Percentiles rank a stretch among this genome's conserved stretches.
Evolutionary conservation across 2,797 vertebrate genomes (phyloP).

Genomic region (Ambastaia sidthimunki): DNA sequence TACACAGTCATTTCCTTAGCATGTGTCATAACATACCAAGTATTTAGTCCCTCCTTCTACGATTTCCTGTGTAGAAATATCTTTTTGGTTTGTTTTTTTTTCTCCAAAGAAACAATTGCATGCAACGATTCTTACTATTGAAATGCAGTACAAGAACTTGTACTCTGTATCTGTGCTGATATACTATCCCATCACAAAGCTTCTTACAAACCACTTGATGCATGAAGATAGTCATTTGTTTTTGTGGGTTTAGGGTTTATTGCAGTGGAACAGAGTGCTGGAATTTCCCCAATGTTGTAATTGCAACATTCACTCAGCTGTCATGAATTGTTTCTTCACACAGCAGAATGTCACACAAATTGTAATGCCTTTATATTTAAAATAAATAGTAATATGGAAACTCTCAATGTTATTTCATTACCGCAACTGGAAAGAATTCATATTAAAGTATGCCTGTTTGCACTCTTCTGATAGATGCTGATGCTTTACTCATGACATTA

Average conservation of each 20-base stretch:
- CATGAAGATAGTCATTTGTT: slow-evolving; percentile 66
- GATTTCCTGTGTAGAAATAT: slow-evolving; percentile 20
- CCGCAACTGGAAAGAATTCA: not conserved
- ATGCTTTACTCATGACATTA: no score
- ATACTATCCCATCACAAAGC: slow-evolving; percentile 60
- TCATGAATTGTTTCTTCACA: slow-evolving; percentile 52
- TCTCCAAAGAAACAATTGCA: not conserved
- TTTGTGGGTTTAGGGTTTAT: slow-evolving; percentile 67
- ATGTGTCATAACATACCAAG: slow-evolving; percentile 5
- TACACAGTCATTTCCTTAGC: not conserved
- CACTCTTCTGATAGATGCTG: not conserved
- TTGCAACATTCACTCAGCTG: slow-evolving; percentile 15
- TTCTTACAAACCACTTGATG: slow-evolving; percentile 70
- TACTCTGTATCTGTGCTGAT: slow-evolving; percentile 30
- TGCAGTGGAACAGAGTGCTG: slow-evolving; percentile 64
- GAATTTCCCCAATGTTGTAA: slow-evolving; percentile 67
- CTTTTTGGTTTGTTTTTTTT: not conserved
- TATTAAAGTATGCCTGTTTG: not conserved
- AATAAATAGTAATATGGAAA: slow-evolving; percentile 20
- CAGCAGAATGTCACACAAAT: slow-evolving; percentile 48
- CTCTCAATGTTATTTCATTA: not conserved
- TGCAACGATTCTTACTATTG: not conserved
- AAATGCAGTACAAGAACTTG: not conserved
- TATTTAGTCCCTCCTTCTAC: not conserved
- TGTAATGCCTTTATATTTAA: not conserved